A percentile compares a stretch with the other conserved stretches of the same genome.
These are phyloP conservation scores for Anoplophora glabripennis DNA, from an alignment of 1,140 invertebrate genomes.

Conservation along the genomic window DNA sequence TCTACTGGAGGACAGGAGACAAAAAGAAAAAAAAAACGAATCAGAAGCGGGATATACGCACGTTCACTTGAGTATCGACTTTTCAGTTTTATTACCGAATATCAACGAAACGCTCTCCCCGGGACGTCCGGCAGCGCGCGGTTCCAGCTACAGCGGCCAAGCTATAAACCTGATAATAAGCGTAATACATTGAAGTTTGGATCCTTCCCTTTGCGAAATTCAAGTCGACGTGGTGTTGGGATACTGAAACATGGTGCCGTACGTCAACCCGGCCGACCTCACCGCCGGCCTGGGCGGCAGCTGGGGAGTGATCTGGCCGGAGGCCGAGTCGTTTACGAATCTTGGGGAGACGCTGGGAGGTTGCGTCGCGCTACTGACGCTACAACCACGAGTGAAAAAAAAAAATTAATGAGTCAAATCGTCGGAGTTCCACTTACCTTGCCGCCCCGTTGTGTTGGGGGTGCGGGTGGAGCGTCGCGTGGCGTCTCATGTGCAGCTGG, in stretches of 20 bases:
- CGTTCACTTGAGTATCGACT: no score
- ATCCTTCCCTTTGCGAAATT: neutral
- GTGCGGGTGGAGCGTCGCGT: constrained; percentile 38
- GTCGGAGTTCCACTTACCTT: constrained; percentile 41
- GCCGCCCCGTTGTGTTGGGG: constrained; percentile 31
- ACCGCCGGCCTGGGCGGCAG: constrained; percentile 42
- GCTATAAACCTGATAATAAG: constrained; percentile 10
- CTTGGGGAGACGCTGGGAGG: constrained; percentile 43
- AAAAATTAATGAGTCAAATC: no score
- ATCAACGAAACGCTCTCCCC: no score
- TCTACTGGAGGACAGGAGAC: no score
- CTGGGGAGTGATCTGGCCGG: constrained; percentile 43
- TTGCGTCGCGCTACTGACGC: constrained; percentile 19
- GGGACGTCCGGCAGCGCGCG: neutral
- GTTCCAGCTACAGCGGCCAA: neutral
- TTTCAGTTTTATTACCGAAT: no score
- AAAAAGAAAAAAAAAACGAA: no score
- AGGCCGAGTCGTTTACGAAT: constrained; percentile 33
- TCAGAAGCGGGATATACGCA: no score
- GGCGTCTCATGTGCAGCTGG: constrained; percentile 42
- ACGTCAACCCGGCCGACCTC: constrained; percentile 39
- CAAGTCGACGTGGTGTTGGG: constrained; percentile 44
- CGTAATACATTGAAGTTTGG: constrained; percentile 6
- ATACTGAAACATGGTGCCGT: constrained; percentile 46
- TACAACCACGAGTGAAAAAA: constrained; percentile 11